A percentile compares a stretch with the other conserved stretches of the same genome.
These are phyloP conservation scores for Helobdella robusta DNA, from an alignment of 2,888 invertebrate genomes.

Conservation along the genomic window DNA sequence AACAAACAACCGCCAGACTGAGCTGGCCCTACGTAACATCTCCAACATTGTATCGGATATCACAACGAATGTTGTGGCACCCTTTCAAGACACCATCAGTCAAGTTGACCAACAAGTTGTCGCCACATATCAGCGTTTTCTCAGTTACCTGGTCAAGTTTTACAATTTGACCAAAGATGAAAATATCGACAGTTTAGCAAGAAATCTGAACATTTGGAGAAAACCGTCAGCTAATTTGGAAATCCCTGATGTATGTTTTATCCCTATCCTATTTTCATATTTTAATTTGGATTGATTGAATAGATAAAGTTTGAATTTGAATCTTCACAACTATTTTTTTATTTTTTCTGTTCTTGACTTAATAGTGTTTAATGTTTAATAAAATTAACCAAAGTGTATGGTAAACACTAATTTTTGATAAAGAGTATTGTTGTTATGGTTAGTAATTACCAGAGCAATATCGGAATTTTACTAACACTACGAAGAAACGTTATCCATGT, in stretches of 20 bases:
- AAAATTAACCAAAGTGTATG: not conserved
- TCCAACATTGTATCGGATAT: not conserved
- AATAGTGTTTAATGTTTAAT: not conserved
- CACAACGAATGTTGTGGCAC: not conserved
- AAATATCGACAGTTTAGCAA: not conserved
- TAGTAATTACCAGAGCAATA: no score
- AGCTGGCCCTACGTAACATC: not conserved
- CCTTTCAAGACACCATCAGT: not conserved
- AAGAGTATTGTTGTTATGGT: no score
- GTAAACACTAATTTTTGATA: no score
- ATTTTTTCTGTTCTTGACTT: not conserved
- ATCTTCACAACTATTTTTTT: no score
- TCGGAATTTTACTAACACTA: no score
- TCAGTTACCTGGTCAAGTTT: not conserved
- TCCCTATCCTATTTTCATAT: no score
- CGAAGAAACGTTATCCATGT: no score
- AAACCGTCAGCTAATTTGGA: conserved; percentile 6
- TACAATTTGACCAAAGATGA: not conserved
- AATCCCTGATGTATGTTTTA: not conserved
- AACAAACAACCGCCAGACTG: no score
- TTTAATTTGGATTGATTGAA: no score
- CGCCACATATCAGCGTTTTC: conserved; percentile 1
- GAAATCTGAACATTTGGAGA: not conserved
- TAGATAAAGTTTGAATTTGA: no score
- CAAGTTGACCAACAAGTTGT: not conserved